phyloP scores from a whole-genome alignment of 2,888 invertebrate genomes.

The Acheta domesticus region DNA sequence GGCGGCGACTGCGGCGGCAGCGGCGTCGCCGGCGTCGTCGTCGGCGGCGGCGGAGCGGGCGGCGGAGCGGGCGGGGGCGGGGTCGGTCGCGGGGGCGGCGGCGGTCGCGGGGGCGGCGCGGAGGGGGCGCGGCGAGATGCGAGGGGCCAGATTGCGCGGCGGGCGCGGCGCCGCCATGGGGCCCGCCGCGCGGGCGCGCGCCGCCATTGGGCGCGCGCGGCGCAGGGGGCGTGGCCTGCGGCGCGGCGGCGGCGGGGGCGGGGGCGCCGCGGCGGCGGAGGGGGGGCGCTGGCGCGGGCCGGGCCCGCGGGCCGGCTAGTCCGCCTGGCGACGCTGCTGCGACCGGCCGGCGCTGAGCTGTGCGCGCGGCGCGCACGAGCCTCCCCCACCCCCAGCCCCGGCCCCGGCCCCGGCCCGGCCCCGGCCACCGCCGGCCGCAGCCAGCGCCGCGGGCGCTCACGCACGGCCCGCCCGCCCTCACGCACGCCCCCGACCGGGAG shows the following conservation, averaged over 20 bases:
- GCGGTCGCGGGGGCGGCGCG: not conserved
- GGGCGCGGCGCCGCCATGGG: not conserved
- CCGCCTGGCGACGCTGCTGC: slow-evolving; percentile 10
- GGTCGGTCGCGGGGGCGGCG: not conserved
- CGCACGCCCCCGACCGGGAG: slow-evolving; percentile 29
- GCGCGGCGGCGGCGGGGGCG: not conserved
- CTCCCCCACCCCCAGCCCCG: slow-evolving; percentile 45
- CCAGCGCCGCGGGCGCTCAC: slow-evolving; percentile 27
- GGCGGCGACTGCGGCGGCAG: too few relatives aligned
- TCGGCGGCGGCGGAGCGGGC: not conserved
- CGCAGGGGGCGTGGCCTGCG: not conserved
- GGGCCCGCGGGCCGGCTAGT: not conserved
- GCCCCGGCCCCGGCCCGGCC: slow-evolving; percentile 40
- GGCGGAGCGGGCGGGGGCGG: not conserved
- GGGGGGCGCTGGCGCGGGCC: not conserved
- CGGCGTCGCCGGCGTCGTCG: not conserved
- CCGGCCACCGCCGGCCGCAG: slow-evolving; percentile 22
- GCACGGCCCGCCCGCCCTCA: slow-evolving; percentile 19
- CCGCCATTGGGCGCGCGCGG: not conserved
- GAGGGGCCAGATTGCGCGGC: not conserved
- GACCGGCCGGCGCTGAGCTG: not conserved
- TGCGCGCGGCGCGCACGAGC: not conserved
- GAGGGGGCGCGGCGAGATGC: not conserved
- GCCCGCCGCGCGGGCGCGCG: not conserved
- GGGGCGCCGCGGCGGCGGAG: not conserved